Base-by-base conservation (phyloP, 1,140 invertebrate species). In the Meloidogyne exigua region DNA sequence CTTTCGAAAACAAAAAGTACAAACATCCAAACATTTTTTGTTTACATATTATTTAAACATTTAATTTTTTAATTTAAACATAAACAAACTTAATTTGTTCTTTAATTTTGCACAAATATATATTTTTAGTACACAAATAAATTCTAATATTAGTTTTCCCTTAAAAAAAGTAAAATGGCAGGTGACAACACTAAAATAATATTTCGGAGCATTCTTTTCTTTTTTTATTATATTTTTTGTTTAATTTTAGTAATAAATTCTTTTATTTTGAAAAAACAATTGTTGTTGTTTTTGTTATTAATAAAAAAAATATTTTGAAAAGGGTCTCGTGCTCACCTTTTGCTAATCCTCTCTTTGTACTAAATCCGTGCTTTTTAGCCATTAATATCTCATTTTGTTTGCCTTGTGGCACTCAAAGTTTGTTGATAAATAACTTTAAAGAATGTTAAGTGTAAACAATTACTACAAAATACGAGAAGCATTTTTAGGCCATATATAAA, bases 221-320 rank as follows among this genome's bases (percentile, higher is more conserved):
- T 57, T n/a, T 57, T 57, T 57, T n/a, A 18, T 4, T 13, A 13
- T 57, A 57, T 57, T 57, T 57, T 57, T 57, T 57, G 7, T 5
- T n/a, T n/a, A 57, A 57, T 57, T 57, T 21, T 57, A 57, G 49
- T 57, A 57, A 57, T 57, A 57, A 57, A 57, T 21, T n/a, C 18
- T 9, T 7, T n/a, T 57, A 4, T 57, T 57, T n/a, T 57, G n/a
- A n/a, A n/a, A n/a, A n/a, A 57, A 57, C 49, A 57, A 12, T 7
- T 57, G 49, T 57, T 57, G 49, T 57, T 57, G 49, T 57, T 57
- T 57, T 57, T 57, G 9, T 57, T 57, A n/a, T n/a, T n/a, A n/a
- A n/a, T n/a, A 18, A 49, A 15, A 21, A 57, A 49, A 57, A 57
- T 57, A 57, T 21, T n/a, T 57, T 57, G 18, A 57, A 12, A 57